phyloP scores from a whole-genome alignment of 2,888 invertebrate genomes.

The Drosophila subsilvestris region DNA sequence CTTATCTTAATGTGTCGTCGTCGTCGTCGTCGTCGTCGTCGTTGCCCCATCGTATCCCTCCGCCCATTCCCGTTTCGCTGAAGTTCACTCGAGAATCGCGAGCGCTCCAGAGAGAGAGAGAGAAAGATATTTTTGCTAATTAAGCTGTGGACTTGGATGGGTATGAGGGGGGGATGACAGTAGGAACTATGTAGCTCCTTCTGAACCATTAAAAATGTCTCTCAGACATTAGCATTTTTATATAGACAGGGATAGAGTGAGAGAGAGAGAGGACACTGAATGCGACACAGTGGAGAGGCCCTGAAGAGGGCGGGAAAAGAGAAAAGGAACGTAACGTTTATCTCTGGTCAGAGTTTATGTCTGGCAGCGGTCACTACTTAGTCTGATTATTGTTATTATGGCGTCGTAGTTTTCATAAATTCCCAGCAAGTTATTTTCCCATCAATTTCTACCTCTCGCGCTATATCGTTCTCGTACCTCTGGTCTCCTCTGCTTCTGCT shows the following conservation, averaged over 20 bases:
- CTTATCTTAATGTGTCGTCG: constrained; percentile 65
- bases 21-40: constrained; percentile 37
- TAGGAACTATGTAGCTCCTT: constrained; percentile 23
- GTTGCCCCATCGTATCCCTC: neutral
- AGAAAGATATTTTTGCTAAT: constrained; percentile 73
- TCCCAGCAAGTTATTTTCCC: constrained; percentile 80
- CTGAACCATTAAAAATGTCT: constrained; percentile 47
- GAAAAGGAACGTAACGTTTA: constrained; percentile 43
- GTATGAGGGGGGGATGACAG: constrained; percentile 5
- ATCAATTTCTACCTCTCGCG: constrained; percentile 68
- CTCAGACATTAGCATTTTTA: constrained; percentile 68
- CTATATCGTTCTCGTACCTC: constrained; percentile 14
- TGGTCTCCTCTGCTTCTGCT: neutral
- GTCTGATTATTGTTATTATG: constrained; percentile 80
- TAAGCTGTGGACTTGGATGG: constrained; percentile 55
- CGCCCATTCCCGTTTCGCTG: constrained; percentile 14
- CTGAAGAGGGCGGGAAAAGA: constrained; percentile 5
- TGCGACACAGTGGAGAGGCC: constrained; percentile 9
- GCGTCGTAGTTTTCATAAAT: constrained; percentile 80
- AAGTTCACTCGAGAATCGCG: constrained; percentile 41
- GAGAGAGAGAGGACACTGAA: neutral
- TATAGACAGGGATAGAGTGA: constrained; percentile 25
- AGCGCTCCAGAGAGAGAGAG: neutral
- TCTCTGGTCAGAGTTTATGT: constrained; percentile 76
- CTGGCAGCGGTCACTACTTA: constrained; percentile 79